Base-by-base conservation (phyloP, 2,797 vertebrate genomes). In the Clarias pachynema region DNA sequence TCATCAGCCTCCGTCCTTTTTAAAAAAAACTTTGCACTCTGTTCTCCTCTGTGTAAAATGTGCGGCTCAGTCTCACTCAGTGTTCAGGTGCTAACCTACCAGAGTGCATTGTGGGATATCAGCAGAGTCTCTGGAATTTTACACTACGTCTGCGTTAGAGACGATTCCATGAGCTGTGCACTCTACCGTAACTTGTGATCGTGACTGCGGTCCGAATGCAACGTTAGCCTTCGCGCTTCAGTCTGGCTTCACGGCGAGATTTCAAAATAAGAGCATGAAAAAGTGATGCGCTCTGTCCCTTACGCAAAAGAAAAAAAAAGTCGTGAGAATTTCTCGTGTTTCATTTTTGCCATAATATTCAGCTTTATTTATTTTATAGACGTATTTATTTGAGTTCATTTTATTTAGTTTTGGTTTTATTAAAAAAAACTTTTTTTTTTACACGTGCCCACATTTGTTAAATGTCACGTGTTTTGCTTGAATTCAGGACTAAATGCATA, bases 21-120 rank as follows among this genome's bases (percentile, higher is more conserved):
- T 49, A 44, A 53, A 44, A 29, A 44, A 29, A 18, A 34, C 60
- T 37, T 78, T 40, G 62, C 82, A 78, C 44, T 66, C 66, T 75
- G 5, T 63, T 26, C 65, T 80, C 5, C 24, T 78, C 60, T 18
- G 0, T 14, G 20, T 22, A 22, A 59, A 62, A 40, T 18, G n/a
- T 14, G 29, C 29, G 15, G 29, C 18, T 8, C 31, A n/a, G n/a
- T n/a, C n/a, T 69, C 66, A 0, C 22, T 69, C 66, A 9, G 65
- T 0, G 69, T 72, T n/a, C 5, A 44, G 69, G 34, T 72, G 37
- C 31, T 40, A 14, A 10, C 5, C 0, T 8, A 7, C 1, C 57
- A 0, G 57, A 40, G 59, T 63, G 77, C 59, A 79, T 79, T 29
- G 37, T 79, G 77, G 77, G 77, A 79, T 10, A 62, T 62, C 12